Base-by-base conservation (phyloP, 2,888 invertebrate species). In the Azorinus chamasolen region DNA sequence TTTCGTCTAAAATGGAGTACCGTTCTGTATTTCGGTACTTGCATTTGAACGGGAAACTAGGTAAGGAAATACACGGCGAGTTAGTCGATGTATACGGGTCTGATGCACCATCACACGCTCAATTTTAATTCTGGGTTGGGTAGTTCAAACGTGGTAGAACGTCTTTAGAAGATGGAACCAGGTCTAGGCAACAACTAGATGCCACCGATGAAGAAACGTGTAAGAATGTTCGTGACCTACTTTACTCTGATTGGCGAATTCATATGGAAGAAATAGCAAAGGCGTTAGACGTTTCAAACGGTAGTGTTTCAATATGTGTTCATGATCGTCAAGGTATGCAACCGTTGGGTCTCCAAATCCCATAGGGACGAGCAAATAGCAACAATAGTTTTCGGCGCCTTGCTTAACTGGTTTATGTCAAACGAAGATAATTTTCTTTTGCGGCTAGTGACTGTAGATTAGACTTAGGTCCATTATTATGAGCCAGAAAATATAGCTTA, bases 351-450 rank as follows among this genome's bases (percentile, higher is more conserved):
- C 32, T n/a, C 32, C 32, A 32, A 32, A 32, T 32, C 32, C 32
- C 32, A 6, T 32, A 32, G 32, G 10, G 32, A 32, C 10, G 32
- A 32, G 32, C 4, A 10, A 32, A 32, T 32, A 10, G 32, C 4
- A 32, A 32, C 32, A 4, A 32, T 4, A 32, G 32, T 10, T 32
- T 6, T 32, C 32, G 10, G 10, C 32, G 10, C 32, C 32, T 32
- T 32, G 32, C 14, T 45, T 5, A 45, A 45, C 6, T 45, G 14
- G 14, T 41, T 41, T 45, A 45, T 5, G 45, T 45, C 45, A 45
- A 45, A 45, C 10, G 41, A 41, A 45, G 14, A 45, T 45, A 8
- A 45, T 45, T 45, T 45, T 45, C n/a, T 45, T 45, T 45, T 45
- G 45, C 5, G 45, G 4, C 45, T 45, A 16, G 45, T 45, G 4